Evolutionary conservation across 2,797 vertebrate species (phyloP).

Genomic region (Hyperoplus immaculatus): DNA sequence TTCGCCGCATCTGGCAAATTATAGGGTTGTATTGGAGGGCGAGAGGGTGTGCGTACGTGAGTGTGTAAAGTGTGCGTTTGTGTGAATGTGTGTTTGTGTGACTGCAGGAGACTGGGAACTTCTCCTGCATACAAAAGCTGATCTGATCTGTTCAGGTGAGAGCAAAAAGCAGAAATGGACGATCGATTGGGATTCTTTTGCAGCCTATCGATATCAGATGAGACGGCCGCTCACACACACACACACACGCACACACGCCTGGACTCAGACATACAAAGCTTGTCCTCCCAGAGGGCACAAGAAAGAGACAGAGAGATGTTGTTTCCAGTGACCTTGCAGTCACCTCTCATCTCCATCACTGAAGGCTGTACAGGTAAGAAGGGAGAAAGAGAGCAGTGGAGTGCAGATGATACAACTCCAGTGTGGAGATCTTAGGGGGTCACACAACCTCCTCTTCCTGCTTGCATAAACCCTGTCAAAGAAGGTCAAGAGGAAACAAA

Average conservation of each 20-base stretch:
- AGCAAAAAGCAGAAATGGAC: slow-evolving; percentile 53
- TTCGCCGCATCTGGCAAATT: slow-evolving; percentile 85
- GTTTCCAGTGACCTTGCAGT: slow-evolving; percentile 32
- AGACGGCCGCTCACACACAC: slow-evolving; percentile 15
- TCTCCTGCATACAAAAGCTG: slow-evolving; percentile 73
- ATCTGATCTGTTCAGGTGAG: slow-evolving; percentile 57
- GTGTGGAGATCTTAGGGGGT: background rate
- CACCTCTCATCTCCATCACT: slow-evolving; percentile 18
- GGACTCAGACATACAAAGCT: slow-evolving; percentile 20
- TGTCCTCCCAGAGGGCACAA: slow-evolving; percentile 14
- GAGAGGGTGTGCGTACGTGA: slow-evolving; percentile 53
- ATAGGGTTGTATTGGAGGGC: slow-evolving; percentile 81
- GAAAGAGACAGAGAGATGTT: background rate
- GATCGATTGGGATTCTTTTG: slow-evolving; percentile 47
- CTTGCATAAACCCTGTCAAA: slow-evolving; percentile 29
- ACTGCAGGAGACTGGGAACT: slow-evolving; percentile 58
- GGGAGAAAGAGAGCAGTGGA: slow-evolving; percentile 3
- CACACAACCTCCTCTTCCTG: background rate
- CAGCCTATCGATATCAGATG: slow-evolving; percentile 35
- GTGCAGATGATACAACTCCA: slow-evolving; percentile 8
- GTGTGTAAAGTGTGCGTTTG: slow-evolving; percentile 41
- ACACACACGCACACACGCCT: slow-evolving; percentile 15
- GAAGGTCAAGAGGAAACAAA: slow-evolving; percentile 51
- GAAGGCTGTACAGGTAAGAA: slow-evolving; percentile 26
- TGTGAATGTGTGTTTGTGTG: slow-evolving; percentile 37